Evolutionary conservation across 30 jellyfish, hydroid and myxozoan species (phyloP), one percentile per base, ranked within the genome.

Genomic region (Turritopsis rubra): DNA sequence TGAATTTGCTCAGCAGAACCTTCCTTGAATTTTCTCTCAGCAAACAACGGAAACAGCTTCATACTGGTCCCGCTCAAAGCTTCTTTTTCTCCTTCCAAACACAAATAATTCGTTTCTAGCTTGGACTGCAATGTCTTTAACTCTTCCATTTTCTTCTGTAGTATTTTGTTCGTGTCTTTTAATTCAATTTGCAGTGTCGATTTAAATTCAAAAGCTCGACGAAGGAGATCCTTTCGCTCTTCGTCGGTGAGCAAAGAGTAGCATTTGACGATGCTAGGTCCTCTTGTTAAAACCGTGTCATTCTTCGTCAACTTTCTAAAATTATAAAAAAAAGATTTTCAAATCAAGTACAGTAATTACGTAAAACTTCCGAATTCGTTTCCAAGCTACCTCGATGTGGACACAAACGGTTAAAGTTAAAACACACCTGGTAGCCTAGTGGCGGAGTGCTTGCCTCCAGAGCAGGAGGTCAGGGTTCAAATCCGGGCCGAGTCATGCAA

Each of bases 1-100:
- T 87, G 95, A 30, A 87, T 75, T 16, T 87, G 91, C 26, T 89
- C 81, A 4, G 95, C 95, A 24, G 95, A 87, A 26, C 83, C 95
- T 54, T 87, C 90, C 66, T 66, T 78, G 81, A 72, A 87, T n/a
- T 75, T 71, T 73, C 95, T 75, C 65, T 87, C 75, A 1, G 95
- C 85, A 65, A 4, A 82, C 30, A 87, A 70, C 9, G 95, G 95
- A 52, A 81, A 87, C 27, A 75, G 60, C 16, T 1, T 60, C 8
- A 87, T 31, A 31, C 24, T 66, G 24, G 71, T 80, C 60, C 85
- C 87, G 17, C 24, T 74, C 87, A 81, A 53, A n/a, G 95, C 95
- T 9, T 87, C 90, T 54, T 41, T 80, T 65, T 87, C 95, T 9
- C 95, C 95, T 1, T 81, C 88, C n/a, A 87, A 41, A 41, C 60